Percentiles rank a stretch among this genome's conserved stretches.
Evolutionary conservation across 2,888 invertebrate species (phyloP).

Genomic region (Polietes domitor): DNA sequence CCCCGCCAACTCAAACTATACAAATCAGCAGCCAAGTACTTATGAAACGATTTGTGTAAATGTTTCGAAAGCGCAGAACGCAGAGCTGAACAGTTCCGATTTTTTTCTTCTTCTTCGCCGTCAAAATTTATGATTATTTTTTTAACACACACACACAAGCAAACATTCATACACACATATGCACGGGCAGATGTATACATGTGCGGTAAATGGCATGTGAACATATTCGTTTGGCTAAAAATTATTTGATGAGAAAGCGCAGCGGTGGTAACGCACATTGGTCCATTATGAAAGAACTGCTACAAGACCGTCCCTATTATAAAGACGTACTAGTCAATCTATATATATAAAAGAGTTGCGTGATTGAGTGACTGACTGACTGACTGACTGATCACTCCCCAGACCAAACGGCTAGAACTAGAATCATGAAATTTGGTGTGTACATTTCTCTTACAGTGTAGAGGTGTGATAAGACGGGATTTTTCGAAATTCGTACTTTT

Average conservation of each 20-base stretch:
- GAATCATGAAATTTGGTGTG: too few relatives aligned
- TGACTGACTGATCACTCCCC: too few relatives aligned
- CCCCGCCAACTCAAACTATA: neutral
- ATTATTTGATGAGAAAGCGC: neutral
- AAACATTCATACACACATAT: neutral
- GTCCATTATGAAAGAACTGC: too few relatives aligned
- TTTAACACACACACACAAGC: neutral
- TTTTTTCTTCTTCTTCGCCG: neutral
- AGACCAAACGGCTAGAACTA: too few relatives aligned
- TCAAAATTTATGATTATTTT: neutral
- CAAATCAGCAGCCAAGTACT: conserved; percentile 33
- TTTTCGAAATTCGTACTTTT: too few relatives aligned
- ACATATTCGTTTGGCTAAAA: neutral
- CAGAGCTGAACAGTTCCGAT: neutral
- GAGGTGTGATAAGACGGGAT: too few relatives aligned
- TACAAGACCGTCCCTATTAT: too few relatives aligned
- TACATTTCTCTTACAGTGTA: too few relatives aligned
- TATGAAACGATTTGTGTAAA: conserved; percentile 42
- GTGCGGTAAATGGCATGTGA: neutral
- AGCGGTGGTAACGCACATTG: neutral
- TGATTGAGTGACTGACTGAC: too few relatives aligned
- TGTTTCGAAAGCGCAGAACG: conserved; percentile 3
- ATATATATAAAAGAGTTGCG: too few relatives aligned
- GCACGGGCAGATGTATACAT: neutral
- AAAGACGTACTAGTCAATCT: too few relatives aligned